A percentile compares a stretch with the other conserved stretches of the same genome.
phyloP scores from a whole-genome alignment of 2,888 invertebrate species.

The Odontocolon sp. region DNA sequence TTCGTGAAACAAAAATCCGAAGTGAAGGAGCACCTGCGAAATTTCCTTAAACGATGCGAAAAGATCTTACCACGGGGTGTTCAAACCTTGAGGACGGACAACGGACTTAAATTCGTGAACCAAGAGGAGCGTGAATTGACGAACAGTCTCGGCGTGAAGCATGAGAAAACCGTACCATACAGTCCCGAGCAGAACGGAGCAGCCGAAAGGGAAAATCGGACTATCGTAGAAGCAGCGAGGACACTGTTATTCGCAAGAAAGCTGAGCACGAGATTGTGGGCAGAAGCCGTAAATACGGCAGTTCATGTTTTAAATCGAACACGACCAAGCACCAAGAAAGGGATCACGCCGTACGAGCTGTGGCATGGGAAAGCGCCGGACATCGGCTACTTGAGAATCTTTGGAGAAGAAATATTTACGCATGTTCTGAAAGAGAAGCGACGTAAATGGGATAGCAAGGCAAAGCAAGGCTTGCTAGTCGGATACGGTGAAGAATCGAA shows the following conservation, averaged over 20 bases:
- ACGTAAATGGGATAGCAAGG: conserved; percentile 38
- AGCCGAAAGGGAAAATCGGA: conserved; percentile 58
- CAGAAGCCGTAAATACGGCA: conserved; percentile 62
- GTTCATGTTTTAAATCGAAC: conserved; percentile 20
- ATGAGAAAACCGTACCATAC: conserved; percentile 48
- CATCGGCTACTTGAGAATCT: not conserved
- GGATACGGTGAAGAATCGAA: conserved; percentile 39
- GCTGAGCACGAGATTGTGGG: conserved; percentile 64
- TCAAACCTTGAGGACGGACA: conserved; percentile 24
- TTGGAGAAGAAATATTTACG: conserved; percentile 33
- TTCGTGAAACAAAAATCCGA: conserved; percentile 13
- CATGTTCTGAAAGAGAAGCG: conserved; percentile 40
- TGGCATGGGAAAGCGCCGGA: conserved; percentile 23
- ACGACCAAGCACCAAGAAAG: conserved; percentile 22
- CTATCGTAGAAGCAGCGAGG: conserved; percentile 52
- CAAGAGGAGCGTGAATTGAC: conserved; percentile 18
- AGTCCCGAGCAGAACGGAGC: conserved; percentile 57
- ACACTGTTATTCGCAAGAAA: conserved; percentile 37
- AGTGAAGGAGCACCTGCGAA: conserved; percentile 8
- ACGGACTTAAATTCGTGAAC: not conserved
- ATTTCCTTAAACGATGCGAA: conserved; percentile 38
- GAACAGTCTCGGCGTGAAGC: conserved; percentile 18
- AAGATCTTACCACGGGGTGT: conserved; percentile 35
- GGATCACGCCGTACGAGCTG: conserved; percentile 31
- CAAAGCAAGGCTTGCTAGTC: conserved; percentile 13